phyloP scores from a whole-genome alignment of 2,888 invertebrate genomes.

The Strigamia crassipes region DNA sequence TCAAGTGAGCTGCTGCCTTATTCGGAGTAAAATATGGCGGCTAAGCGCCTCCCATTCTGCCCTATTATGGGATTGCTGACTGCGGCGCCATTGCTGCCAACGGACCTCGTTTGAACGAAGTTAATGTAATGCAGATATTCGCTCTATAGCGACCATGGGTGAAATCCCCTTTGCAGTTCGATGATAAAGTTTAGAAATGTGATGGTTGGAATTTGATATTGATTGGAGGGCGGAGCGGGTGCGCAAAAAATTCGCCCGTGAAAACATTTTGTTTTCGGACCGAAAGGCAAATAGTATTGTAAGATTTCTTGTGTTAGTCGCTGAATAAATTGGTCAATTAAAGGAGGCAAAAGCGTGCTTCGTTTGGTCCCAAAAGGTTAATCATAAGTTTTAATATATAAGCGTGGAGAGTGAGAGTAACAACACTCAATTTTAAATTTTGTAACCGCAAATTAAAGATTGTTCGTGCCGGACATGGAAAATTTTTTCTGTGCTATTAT shows the following conservation, averaged over 20 bases:
- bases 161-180: background rate
- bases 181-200: background rate
- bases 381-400: constrained; percentile 21
- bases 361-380: background rate
- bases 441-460: constrained; percentile 29
- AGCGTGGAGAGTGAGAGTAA: background rate
- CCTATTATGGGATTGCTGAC: constrained; percentile 46
- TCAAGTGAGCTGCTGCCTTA: constrained; percentile 43
- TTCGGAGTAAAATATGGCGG: constrained; percentile 44
- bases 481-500: background rate
- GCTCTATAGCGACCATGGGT: constrained; percentile 14
- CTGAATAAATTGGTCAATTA: constrained; percentile 34
- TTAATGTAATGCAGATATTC: constrained; percentile 36
- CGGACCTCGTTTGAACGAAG: background rate
- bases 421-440: constrained; percentile 38
- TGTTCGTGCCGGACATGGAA: background rate
- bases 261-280: background rate
- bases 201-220: background rate
- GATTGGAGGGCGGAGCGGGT: constrained; percentile 7
- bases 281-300: background rate
- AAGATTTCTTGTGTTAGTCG: background rate
- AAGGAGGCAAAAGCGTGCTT: constrained; percentile 28
- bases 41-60: constrained; percentile 45
- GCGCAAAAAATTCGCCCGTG: background rate
- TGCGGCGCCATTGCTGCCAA: constrained; percentile 44